These are phyloP conservation scores for Orthosia cruda DNA, from an alignment of 2,888 invertebrate species.

Conservation along the genomic window DNA sequence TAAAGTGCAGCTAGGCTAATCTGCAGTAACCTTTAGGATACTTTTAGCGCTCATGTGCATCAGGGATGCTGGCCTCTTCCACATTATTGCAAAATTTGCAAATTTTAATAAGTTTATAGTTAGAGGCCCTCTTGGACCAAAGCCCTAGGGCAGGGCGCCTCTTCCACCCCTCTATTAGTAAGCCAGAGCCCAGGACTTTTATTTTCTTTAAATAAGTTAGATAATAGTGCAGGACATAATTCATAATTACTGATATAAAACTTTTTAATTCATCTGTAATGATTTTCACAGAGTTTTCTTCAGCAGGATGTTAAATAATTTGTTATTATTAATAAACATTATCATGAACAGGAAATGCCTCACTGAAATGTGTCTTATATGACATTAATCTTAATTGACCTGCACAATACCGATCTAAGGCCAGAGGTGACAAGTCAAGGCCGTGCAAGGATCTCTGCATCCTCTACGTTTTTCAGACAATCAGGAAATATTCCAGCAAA, in stretches of 20 bases:
- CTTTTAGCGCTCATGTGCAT: no score
- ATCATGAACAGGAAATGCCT: background rate
- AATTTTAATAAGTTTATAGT: no score
- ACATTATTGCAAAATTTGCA: no score
- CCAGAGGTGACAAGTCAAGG: constrained; percentile 32
- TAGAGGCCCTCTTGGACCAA: no score
- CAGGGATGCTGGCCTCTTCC: no score
- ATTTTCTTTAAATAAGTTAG: background rate
- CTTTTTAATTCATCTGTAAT: background rate
- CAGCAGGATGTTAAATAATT: background rate
- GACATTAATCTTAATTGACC: constrained; percentile 20
- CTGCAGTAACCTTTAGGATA: no score
- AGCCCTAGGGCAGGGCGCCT: no score
- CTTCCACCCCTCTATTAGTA: no score
- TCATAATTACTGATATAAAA: background rate
- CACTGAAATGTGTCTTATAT: constrained; percentile 1
- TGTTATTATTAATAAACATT: no score
- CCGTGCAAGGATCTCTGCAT: background rate
- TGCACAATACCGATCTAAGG: constrained; percentile 27
- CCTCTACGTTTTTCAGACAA: constrained; percentile 14
- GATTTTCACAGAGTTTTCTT: background rate
- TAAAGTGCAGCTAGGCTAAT: no score
- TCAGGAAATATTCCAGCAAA: constrained; percentile 42
- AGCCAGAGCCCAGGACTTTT: background rate
- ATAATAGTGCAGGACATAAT: background rate